Evolutionary conservation across 2,888 invertebrate species (phyloP).

Genomic region (Aleiodes testaceus): DNA sequence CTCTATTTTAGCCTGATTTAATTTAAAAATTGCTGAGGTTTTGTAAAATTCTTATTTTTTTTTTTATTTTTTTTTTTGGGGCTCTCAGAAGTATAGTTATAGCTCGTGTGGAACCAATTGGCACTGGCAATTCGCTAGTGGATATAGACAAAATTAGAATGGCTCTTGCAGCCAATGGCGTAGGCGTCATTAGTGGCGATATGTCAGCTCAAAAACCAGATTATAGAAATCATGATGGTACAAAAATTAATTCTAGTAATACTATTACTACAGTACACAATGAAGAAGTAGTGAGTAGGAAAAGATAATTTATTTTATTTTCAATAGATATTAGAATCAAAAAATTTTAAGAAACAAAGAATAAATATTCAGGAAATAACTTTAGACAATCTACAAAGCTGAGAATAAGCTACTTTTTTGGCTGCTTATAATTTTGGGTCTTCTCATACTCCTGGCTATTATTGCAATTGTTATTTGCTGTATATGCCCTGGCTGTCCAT

Average conservation of each 20-base stretch:
- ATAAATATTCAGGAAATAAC: slow-evolving; percentile 55
- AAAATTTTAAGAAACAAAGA: neutral
- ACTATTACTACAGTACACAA: slow-evolving; percentile 53
- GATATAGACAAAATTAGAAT: slow-evolving; percentile 69
- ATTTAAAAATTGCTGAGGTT: neutral
- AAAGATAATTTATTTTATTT: neutral
- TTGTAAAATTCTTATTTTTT: neutral
- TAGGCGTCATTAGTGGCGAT: slow-evolving; percentile 65
- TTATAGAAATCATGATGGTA: slow-evolving; percentile 39
- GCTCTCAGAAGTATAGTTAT: slow-evolving; percentile 65
- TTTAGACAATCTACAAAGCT: slow-evolving; percentile 82
- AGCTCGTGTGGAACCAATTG: slow-evolving; percentile 67
- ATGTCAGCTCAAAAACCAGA: slow-evolving; percentile 50
- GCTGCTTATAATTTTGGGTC: slow-evolving; percentile 84
- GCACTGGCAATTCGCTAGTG: slow-evolving; percentile 63
- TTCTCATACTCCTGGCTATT: slow-evolving; percentile 82
- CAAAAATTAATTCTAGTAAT: slow-evolving; percentile 44
- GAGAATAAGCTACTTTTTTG: slow-evolving; percentile 84
- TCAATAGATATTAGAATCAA: neutral
- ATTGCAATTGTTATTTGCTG: slow-evolving; percentile 86
- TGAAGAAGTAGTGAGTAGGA: slow-evolving; percentile 65
- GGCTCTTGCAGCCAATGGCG: slow-evolving; percentile 67
- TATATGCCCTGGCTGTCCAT: slow-evolving; percentile 88
- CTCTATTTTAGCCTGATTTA: neutral
- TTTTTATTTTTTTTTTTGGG: slow-evolving; percentile 37